Conservation (phyloP, 2,888 invertebrate genomes). For the Drosophila kokeensis region DNA sequence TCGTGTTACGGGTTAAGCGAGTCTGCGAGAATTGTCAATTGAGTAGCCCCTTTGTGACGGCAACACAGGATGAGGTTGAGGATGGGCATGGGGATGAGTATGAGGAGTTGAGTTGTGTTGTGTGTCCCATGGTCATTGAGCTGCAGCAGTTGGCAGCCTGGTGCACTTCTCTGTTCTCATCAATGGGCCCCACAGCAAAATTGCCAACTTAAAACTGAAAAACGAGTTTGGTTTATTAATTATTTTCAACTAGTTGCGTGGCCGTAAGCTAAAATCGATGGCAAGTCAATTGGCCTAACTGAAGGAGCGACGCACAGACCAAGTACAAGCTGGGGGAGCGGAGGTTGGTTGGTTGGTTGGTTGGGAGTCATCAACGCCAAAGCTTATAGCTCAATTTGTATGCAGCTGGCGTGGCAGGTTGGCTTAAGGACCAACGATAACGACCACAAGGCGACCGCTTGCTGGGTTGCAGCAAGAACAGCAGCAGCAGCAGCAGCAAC, state of each 20-base stretch:
- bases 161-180: conserved; percentile 36
- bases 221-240: conserved; percentile 77
- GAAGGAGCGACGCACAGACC: conserved; percentile 28
- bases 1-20: conserved; percentile 74
- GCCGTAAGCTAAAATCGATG: conserved; percentile 56
- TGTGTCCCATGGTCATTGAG: conserved; percentile 21
- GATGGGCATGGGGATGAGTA: not conserved
- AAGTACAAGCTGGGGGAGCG: not conserved
- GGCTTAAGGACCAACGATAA: conserved; percentile 56
- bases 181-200: conserved; percentile 49
- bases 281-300: conserved; percentile 57
- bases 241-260: conserved; percentile 64
- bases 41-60: conserved; percentile 62
- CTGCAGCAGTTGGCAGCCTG: not conserved
- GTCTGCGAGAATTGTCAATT: conserved; percentile 76
- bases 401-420: conserved; percentile 66
- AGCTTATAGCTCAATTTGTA: conserved; percentile 79
- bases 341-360: not conserved
- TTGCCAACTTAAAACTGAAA: conserved; percentile 46
- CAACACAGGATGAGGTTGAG: conserved; percentile 24
- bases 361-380: conserved; percentile 51
- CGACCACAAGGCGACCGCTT: conserved; percentile 11
- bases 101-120: not conserved
- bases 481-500: not conserved
- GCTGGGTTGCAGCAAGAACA: not conserved